Evolutionary conservation across 2,113 vertebrate species (phyloP).

Genomic region (Psittacula cyanocephala): DNA sequence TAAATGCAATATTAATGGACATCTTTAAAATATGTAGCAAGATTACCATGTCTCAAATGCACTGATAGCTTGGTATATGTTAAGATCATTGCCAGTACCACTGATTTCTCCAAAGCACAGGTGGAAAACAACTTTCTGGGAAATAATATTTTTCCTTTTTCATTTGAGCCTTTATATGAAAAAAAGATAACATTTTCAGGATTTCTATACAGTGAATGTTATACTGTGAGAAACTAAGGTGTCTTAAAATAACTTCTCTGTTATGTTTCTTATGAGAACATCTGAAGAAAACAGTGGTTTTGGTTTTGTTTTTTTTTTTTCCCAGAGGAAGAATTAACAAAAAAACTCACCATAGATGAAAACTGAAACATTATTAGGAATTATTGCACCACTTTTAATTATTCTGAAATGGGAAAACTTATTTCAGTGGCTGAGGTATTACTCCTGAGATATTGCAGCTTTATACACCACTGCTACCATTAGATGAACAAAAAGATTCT

Average conservation of each 20-base stretch:
- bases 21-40: not conserved
- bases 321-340: not conserved
- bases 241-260: not conserved
- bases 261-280: not conserved
- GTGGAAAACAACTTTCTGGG: not conserved
- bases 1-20: not conserved
- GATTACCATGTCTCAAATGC: not conserved
- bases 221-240: not conserved
- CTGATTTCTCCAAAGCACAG: not conserved
- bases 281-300: not conserved
- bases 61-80: not conserved
- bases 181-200: not conserved
- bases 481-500: not conserved
- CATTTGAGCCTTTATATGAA: not conserved
- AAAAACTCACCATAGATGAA: not conserved
- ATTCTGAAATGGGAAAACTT: not conserved
- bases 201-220: not conserved
- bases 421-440: not conserved
- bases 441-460: not conserved
- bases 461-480: not conserved
- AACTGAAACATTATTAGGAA: not conserved
- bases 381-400: not conserved
- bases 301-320: not conserved
- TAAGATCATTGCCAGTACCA: not conserved
- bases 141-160: not conserved